phyloP scores from a whole-genome alignment of 2,888 invertebrate genomes.

The Apotomis betuletana region DNA sequence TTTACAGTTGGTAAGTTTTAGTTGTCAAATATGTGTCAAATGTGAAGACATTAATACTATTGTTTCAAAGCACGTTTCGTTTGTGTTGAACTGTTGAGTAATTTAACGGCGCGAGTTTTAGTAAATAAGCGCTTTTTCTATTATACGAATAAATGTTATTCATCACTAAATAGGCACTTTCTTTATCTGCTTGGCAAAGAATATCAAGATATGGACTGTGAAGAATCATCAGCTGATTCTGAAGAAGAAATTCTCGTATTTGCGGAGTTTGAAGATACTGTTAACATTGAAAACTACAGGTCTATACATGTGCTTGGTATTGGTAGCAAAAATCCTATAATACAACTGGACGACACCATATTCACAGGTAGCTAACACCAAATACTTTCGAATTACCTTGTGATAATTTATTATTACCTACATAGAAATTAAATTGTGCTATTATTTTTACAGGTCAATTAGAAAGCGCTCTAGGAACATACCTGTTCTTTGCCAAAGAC shows the following conservation, averaged over 20 bases:
- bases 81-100: too few relatives aligned
- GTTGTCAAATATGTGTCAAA: too few relatives aligned
- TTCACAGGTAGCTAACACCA: constrained; percentile 72
- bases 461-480: constrained; percentile 87
- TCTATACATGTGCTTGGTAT: constrained; percentile 84
- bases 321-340: constrained; percentile 84
- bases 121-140: too few relatives aligned
- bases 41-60: too few relatives aligned
- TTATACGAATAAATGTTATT: background rate
- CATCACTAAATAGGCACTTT: background rate
- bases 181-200: background rate
- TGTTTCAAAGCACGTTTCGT: too few relatives aligned
- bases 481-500: constrained; percentile 88
- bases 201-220: constrained; percentile 27
- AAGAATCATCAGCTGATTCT: constrained; percentile 57
- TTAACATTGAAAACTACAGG: constrained; percentile 76
- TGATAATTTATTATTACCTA: background rate
- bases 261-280: constrained; percentile 83
- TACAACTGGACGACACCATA: constrained; percentile 87
- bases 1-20: too few relatives aligned
- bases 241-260: constrained; percentile 85
- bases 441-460: constrained; percentile 82
- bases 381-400: background rate
- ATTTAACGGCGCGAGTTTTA: too few relatives aligned
- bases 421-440: background rate